Evolutionary conservation across 2,797 vertebrate genomes (phyloP), one percentile per base, ranked within the genome.

Genomic region (Typhlichthys eigenmanni): DNA sequence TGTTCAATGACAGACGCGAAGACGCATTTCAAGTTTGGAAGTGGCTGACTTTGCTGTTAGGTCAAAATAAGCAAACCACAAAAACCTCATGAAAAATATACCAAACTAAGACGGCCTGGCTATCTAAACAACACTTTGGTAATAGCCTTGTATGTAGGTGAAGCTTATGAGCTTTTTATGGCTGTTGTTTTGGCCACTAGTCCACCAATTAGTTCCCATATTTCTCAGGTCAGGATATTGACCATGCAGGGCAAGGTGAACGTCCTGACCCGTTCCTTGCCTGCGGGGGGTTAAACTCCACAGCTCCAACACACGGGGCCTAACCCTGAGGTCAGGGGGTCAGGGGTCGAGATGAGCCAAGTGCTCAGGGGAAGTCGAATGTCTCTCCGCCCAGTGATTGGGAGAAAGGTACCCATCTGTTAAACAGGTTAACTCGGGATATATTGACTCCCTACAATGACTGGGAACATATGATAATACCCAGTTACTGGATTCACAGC

Each of bases 381-480:
- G 89, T 85, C 85, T 82, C 75, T 79, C 74, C 84, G 71, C 79
- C 80, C 55, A 55, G 80, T 82, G 82, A 78, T 72, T 76, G 68
- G 45, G 58, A 71, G 62, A 78, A 80, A 78, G 69, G 58, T 77
- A 75, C 56, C 88, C 90, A 91, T 93, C 91, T 93, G 89, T 85
- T 93, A 88, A 91, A 92, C 87, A 88, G 85, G 90, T 92, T 91
- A 92, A 88, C 83, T 85, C 69, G 69, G 68, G 66, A 52, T 62
- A 65, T 43, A n/a, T 43, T 29, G 11, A 19, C 66, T 47, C 17
- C 32, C 47, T 59, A 60, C 19, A 56, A 63, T 34, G 69, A 61
- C 67, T 72, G 58, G 55, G 64, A 85, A 69, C 47, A 47, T 62
- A 64, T 17, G 74, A 88, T 79, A 70, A 79, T 62, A 49, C 61